Conservation (phyloP, 2,797 vertebrate genomes). For the Meda fulgida region DNA sequence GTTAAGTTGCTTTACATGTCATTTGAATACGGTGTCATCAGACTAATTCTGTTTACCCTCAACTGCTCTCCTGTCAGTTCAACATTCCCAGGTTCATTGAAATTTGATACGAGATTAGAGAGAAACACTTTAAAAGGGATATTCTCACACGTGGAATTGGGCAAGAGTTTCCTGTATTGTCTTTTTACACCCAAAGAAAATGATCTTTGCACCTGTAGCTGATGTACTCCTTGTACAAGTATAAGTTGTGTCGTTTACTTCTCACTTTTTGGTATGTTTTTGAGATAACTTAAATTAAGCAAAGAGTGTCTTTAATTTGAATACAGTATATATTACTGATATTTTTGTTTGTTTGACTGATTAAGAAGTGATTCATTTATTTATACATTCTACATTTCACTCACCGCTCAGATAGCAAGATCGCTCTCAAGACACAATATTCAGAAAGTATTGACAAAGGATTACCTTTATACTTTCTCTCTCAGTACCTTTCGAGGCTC, state of each 20-base stretch:
- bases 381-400: neutral
- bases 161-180: neutral
- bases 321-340: neutral
- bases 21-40: slow-evolving; percentile 48
- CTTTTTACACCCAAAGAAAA: neutral
- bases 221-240: neutral
- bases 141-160: neutral
- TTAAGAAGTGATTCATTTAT: neutral
- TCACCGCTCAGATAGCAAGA: neutral
- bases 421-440: neutral
- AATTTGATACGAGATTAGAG: slow-evolving; percentile 5
- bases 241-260: neutral
- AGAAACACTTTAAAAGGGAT: neutral
- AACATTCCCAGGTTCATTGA: neutral
- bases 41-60: slow-evolving; percentile 55
- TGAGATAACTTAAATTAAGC: neutral
- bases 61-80: slow-evolving; percentile 45
- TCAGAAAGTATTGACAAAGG: neutral
- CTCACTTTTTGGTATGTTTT: neutral
- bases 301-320: neutral
- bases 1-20: slow-evolving; percentile 27
- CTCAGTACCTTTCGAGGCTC: neutral
- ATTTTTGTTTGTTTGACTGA: no score
- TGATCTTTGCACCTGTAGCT: neutral
- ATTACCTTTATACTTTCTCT: neutral